Evolutionary conservation across 2,888 invertebrate genomes (phyloP).

Genomic region (Pollenia griseotomentosa): DNA sequence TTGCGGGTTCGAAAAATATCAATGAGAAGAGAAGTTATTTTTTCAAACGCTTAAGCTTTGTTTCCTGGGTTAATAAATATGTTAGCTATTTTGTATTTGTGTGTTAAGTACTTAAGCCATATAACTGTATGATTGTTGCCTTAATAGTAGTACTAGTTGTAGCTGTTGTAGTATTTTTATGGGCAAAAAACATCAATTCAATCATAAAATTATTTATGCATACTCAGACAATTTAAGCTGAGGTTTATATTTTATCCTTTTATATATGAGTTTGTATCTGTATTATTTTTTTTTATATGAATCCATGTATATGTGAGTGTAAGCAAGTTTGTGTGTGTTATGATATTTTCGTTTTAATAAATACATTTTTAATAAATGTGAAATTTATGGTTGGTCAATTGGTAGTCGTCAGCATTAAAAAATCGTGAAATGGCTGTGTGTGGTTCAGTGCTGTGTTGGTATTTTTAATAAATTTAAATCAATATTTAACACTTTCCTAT

Average conservation of each 20-base stretch:
- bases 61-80: background rate
- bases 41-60: no score
- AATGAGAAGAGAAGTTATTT: no score
- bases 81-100: background rate
- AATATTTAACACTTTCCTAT: constrained; percentile 52
- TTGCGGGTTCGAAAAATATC: no score
- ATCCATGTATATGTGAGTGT: background rate
- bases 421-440: background rate
- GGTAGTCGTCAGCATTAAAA: constrained; percentile 38
- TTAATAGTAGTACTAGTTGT: background rate
- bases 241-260: constrained; percentile 59
- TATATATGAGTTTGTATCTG: constrained; percentile 1
- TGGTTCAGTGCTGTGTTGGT: background rate
- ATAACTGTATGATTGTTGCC: constrained; percentile 26
- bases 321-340: background rate
- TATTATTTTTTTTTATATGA: background rate
- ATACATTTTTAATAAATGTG: constrained; percentile 56
- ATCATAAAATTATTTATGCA: constrained; percentile 72
- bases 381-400: constrained; percentile 30
- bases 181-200: constrained; percentile 69
- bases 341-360: constrained; percentile 51
- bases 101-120: constrained; percentile 24
- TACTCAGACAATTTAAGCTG: constrained; percentile 67
- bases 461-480: constrained; percentile 30
- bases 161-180: constrained; percentile 59